A percentile compares a stretch with the other conserved stretches of the same genome.
Evolutionary conservation across 1,140 invertebrate genomes (phyloP).

Genomic region (Eueides isabella): DNA sequence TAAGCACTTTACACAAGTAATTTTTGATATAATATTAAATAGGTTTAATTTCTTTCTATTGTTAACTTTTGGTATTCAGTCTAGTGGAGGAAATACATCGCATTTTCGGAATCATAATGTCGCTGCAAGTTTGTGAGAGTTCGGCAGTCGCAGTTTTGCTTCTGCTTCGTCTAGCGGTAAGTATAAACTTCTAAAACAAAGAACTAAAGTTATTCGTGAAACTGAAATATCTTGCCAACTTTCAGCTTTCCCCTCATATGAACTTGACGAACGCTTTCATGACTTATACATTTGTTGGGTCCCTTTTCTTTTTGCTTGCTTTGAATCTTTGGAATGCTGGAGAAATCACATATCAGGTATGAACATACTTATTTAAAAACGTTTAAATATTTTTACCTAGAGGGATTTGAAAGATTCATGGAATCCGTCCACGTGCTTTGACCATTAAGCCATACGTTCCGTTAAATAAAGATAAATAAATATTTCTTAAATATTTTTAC

Average conservation of each 20-base stretch:
- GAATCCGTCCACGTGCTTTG: too few relatives aligned
- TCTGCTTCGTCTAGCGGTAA: conserved; percentile 70
- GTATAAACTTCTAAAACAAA: conserved; percentile 37
- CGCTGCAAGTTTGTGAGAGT: conserved; percentile 75
- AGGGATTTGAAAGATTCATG: too few relatives aligned
- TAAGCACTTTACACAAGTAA: conserved; percentile 47
- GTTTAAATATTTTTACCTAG: too few relatives aligned
- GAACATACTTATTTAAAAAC: too few relatives aligned
- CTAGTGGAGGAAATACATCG: conserved; percentile 69
- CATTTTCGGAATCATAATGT: conserved; percentile 76
- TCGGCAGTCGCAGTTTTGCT: conserved; percentile 74
- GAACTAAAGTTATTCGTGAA: conserved; percentile 27
- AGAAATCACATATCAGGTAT: conserved; percentile 71
- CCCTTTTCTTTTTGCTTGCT: conserved; percentile 65
- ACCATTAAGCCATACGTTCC: too few relatives aligned
- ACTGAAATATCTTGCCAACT: conserved; percentile 36
- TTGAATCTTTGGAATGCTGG: conserved; percentile 73
- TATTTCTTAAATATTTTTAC: too few relatives aligned
- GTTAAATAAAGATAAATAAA: too few relatives aligned
- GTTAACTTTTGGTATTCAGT: conserved; percentile 44
- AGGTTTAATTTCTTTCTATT: not conserved
- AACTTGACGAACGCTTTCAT: conserved; percentile 72
- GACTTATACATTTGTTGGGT: conserved; percentile 70
- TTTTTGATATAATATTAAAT: conserved; percentile 6
- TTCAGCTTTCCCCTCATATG: conserved; percentile 62